Evolutionary conservation across 2,113 vertebrate species (phyloP).

Genomic region (Varanus komodoensis): DNA sequence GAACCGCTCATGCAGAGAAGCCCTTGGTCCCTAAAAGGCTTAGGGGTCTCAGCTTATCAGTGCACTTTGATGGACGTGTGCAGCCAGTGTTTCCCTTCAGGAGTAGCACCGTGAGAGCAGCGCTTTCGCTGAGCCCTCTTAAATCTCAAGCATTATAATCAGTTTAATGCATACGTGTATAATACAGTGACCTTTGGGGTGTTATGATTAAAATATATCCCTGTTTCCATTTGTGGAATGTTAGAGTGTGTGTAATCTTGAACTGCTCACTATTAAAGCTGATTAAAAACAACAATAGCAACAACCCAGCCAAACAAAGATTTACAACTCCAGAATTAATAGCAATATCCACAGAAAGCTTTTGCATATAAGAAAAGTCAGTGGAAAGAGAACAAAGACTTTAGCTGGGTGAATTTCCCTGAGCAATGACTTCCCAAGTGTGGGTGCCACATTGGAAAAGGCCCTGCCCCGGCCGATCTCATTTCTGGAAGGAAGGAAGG

Average conservation of each 20-base stretch:
- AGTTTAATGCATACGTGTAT: background rate
- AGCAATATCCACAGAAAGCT: background rate
- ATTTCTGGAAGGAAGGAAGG: background rate
- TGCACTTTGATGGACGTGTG: background rate
- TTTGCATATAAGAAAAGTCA: background rate
- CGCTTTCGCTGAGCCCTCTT: background rate
- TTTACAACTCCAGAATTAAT: background rate
- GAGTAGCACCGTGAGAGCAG: no score
- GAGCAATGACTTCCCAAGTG: background rate
- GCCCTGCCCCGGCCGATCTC: background rate
- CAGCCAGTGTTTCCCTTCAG: background rate
- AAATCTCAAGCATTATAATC: background rate
- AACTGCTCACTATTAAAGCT: background rate
- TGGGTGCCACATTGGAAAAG: background rate
- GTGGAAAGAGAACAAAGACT: background rate
- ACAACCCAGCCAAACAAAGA: background rate
- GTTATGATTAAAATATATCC: background rate
- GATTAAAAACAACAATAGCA: background rate
- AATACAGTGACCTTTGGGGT: background rate
- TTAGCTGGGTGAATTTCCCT: background rate
- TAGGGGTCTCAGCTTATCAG: background rate
- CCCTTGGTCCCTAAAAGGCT: background rate
- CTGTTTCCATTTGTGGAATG: background rate
- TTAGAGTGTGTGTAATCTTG: background rate
- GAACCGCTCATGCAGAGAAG: no score